Evolutionary conservation across 2,113 vertebrate genomes (phyloP), one percentile per base, ranked within the genome.

Genomic region (Epinephelus cyanopodus): DNA sequence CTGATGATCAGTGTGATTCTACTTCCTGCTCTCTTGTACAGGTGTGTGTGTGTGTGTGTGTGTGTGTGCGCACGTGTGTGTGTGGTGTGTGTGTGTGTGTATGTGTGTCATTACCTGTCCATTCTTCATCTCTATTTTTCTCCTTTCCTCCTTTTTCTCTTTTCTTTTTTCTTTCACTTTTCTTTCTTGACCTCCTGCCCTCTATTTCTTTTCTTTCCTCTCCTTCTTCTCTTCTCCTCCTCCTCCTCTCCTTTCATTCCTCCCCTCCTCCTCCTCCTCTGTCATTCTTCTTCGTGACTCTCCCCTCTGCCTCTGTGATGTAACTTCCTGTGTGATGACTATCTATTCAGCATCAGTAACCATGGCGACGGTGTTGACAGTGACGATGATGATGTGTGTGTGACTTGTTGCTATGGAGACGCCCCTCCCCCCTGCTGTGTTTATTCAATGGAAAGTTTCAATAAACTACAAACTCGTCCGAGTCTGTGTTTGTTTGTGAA

Each of bases 381-480:
- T 90, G 63, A 74, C 85, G 76, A 87, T 87, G 67, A 89, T 78
- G 54, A 81, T 77, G 85, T 61, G 74, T 86, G 77, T 81, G 50
- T 87, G 81, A 90, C 62, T 85, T 83, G 89, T 93, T 92, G 88
- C 90, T 85, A 91, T 90, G 87, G 89, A 88, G 63, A 91, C 56
- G 5, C 23, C n/a, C 69, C 72, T 37, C 27, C 39, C 77, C 72
- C 74, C 54, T 21, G 74, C 73, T 82, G 78, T 92, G 85, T 91
- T 87, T 71, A 83, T 77, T 89, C 82, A 86, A 68, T 89, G 89
- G 68, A 86, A 92, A 85, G 64, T 93, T 91, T 92, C 82, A 94
- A 93, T 93, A 94, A 94, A 93, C 1, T 17, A 81, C 69, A 69
- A 90, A 88, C 25, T 61, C 3, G 18, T 77, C 48, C 62, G 18